phyloP scores from a whole-genome alignment of 2,797 vertebrate species.

The Brachymystax lenok region DNA sequence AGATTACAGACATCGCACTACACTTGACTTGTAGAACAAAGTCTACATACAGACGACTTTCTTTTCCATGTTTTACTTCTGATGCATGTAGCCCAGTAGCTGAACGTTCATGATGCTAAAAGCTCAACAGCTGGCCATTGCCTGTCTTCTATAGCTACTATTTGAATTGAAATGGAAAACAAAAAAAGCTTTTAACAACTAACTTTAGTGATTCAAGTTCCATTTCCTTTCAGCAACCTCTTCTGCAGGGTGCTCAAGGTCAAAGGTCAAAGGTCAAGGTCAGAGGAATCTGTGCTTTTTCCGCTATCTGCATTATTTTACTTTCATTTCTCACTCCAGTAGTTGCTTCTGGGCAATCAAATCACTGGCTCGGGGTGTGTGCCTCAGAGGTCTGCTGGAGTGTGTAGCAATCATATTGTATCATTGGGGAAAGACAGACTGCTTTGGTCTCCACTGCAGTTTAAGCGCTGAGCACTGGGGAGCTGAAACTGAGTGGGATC shows the following conservation, averaged over 20 bases:
- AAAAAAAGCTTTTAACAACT: neutral
- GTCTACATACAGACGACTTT: too few relatives aligned
- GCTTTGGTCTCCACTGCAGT: constrained; percentile 23
- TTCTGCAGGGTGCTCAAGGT: neutral
- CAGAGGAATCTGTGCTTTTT: neutral
- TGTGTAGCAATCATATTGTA: neutral
- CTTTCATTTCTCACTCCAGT: neutral
- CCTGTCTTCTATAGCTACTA: neutral
- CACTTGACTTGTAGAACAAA: too few relatives aligned
- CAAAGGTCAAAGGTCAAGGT: neutral
- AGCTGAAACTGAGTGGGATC: constrained; percentile 7
- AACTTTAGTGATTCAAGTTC: neutral
- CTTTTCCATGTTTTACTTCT: too few relatives aligned
- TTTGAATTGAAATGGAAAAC: neutral
- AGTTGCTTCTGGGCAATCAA: neutral
- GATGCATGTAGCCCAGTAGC: neutral
- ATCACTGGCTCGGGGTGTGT: neutral
- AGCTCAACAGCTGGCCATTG: neutral
- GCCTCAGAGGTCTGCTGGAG: constrained; percentile 9
- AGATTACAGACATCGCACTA: too few relatives aligned
- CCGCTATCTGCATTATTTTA: neutral
- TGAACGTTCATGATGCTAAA: neutral
- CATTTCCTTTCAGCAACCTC: neutral
- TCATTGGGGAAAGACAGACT: constrained; percentile 12
- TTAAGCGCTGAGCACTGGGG: constrained; percentile 4